Conservation (phyloP, 2,113 vertebrate species). For the Cebidichthys violaceus region DNA sequence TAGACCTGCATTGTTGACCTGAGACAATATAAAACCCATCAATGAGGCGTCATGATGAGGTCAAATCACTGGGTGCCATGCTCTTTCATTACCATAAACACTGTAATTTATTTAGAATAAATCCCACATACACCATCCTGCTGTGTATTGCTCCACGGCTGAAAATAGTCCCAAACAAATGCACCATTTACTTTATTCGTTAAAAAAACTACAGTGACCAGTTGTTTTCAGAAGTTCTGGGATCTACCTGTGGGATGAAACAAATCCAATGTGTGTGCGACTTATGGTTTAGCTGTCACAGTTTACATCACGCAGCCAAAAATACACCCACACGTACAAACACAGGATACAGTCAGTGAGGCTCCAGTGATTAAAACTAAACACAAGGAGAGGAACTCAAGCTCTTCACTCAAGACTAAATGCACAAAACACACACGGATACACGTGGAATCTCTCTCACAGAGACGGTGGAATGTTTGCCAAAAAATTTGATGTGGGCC, state of each 20-base stretch:
- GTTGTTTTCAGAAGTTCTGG: not conserved
- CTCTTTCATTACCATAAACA: not conserved
- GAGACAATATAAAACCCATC: not conserved
- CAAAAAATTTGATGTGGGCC: conserved; percentile 10
- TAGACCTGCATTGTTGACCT: not conserved
- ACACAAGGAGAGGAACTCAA: not conserved
- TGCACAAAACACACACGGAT: not conserved
- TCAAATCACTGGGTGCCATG: not conserved
- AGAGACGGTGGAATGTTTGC: conserved; percentile 1
- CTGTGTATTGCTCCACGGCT: not conserved
- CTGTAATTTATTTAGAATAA: not conserved
- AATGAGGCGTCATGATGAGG: not conserved
- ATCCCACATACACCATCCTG: not conserved
- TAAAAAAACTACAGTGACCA: too few species aligned
- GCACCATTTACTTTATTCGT: too few species aligned
- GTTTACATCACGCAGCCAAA: not conserved
- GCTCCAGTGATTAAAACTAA: conserved; percentile 48
- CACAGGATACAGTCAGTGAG: conserved; percentile 55
- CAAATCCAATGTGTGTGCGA: not conserved
- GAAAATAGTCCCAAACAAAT: too few species aligned
- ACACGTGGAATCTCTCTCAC: not conserved
- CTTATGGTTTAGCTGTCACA: not conserved
- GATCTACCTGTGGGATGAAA: not conserved
- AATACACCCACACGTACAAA: conserved; percentile 1
- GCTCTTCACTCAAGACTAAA: not conserved